Base-by-base conservation (phyloP, 2,113 vertebrate genomes). In the Megatriorchis doriae region DNA sequence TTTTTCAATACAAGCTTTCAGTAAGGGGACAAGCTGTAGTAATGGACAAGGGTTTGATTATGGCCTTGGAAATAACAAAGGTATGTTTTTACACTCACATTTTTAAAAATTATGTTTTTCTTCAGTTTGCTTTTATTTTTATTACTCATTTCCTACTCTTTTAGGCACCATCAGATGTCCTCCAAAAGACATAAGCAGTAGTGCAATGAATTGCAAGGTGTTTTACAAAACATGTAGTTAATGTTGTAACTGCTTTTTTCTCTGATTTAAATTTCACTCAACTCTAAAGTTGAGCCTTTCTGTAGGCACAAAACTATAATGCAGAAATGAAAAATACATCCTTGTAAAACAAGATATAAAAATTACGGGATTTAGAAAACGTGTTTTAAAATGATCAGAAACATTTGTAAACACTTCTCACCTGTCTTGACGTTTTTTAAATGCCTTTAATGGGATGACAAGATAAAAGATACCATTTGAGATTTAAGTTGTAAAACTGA, bases 11-110 rank as follows among this genome's bases (percentile, higher is more conserved):
- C 99, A 99, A 97, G 98, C 98, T 90, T 99, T 99, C 98, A 99
- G 98, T 97, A 99, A 99, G 94, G 98, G 98, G 32, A 96, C 99
- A 40, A 98, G 97, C 55, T 98, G 98, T 81, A 99, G 98, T 92
- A 99, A 99, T 55, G 98, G 99, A 26, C 99, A 99, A 97, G 99
- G 99, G 93, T 99, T 99, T 97, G 99, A 99, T 97, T 99, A 99
- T 81, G 99, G 99, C 89, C 98, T 99, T 84, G 98, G 99, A 97
- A 99, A 99, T 98, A 99, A 99, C 97, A 99, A 99, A 99, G 99
- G 99, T 99, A 98, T 98, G 98, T 94, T 55, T 88, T 63, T 81
- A 29, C 23, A 47, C 47, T 81, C 18, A 22, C 4, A 4, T 88
- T 85, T 86, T 22, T 7, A 15, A 72, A 74, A 94, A 38, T 7